Conservation (phyloP, 2,113 vertebrate genomes). For the Trachemys scripta region DNA sequence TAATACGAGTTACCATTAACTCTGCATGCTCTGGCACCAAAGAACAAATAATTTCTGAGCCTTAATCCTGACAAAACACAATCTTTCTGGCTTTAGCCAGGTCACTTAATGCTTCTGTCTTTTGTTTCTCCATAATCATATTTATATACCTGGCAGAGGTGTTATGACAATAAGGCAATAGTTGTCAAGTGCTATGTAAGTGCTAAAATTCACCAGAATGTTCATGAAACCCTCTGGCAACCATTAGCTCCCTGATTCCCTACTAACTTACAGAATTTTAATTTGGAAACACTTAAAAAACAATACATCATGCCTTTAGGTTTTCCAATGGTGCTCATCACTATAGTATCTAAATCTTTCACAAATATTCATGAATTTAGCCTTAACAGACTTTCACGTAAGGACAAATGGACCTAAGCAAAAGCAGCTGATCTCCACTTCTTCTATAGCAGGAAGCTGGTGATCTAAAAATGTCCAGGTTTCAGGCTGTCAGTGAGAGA, state of each 20-base stretch:
- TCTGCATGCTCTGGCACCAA: not conserved
- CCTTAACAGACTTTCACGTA: not conserved
- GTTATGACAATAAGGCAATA: not conserved
- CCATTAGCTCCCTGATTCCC: not conserved
- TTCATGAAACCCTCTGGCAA: not conserved
- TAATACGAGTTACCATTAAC: not conserved
- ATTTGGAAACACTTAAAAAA: too few relatives aligned
- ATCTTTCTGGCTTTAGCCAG: not conserved
- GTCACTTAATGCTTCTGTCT: not conserved
- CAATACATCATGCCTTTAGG: too few relatives aligned
- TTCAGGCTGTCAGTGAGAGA: not conserved
- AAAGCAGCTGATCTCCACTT: not conserved
- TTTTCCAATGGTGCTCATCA: not conserved
- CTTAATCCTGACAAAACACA: not conserved
- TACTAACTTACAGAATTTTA: not conserved
- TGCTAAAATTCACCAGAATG: rapidly evolving
- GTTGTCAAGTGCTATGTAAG: not conserved
- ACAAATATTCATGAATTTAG: not conserved
- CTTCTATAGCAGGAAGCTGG: too few relatives aligned
- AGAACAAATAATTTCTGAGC: not conserved
- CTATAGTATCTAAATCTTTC: not conserved
- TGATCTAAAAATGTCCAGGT: too few relatives aligned
- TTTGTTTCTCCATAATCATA: not conserved
- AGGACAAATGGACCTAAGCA: not conserved
- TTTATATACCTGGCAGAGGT: not conserved